These are phyloP conservation scores for Enteromius fasciolatus DNA, from an alignment of 2,797 vertebrate species.

Conservation along the genomic window DNA sequence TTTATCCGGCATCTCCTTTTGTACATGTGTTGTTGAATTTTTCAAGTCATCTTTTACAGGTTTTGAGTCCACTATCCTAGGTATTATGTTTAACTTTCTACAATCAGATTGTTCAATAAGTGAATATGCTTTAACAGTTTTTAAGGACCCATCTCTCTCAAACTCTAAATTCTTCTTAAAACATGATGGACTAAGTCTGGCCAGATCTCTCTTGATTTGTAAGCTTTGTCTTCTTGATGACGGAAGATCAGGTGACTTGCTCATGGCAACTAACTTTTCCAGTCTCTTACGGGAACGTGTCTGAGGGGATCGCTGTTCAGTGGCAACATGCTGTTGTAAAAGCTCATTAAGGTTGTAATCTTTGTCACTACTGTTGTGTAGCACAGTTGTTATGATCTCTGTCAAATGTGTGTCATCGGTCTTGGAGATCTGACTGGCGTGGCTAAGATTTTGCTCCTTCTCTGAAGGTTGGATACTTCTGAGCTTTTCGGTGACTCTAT, in stretches of 20 bases:
- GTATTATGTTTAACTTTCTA: conserved; percentile 22
- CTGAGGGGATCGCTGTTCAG: conserved; percentile 86
- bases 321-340: conserved; percentile 82
- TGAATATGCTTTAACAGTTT: not conserved
- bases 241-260: conserved; percentile 80
- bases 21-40: conserved; percentile 60
- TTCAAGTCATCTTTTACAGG: conserved; percentile 62
- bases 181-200: conserved; percentile 79
- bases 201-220: conserved; percentile 89
- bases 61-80: conserved; percentile 45
- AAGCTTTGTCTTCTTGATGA: conserved; percentile 82
- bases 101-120: conserved; percentile 2
- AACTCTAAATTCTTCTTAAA: conserved; percentile 72
- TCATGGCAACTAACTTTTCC: conserved; percentile 81
- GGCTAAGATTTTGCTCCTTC: conserved; percentile 72
- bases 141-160: conserved; percentile 4
- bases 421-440: conserved; percentile 70
- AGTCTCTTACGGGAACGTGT: conserved; percentile 87
- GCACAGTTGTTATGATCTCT: conserved; percentile 88
- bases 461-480: conserved; percentile 86
- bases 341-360: conserved; percentile 92
- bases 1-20: conserved; percentile 25
- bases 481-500: conserved; percentile 89
- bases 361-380: conserved; percentile 82
- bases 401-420: conserved; percentile 82